phyloP scores from a whole-genome alignment of 2,888 invertebrate genomes.

The Athetis lepigone region DNA sequence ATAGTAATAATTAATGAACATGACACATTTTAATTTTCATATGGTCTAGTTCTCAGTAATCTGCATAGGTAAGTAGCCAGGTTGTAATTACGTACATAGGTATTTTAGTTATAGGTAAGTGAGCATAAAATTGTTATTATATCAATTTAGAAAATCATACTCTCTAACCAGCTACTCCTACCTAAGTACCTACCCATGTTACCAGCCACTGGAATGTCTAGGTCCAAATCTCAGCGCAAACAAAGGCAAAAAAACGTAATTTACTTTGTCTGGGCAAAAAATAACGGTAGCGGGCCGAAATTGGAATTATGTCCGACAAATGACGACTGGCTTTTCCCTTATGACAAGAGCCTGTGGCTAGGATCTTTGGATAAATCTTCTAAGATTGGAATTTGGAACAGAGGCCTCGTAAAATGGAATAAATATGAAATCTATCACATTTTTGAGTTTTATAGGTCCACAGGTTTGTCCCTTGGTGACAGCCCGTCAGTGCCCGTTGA shows the following conservation, averaged over 20 bases:
- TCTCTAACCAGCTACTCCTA: neutral
- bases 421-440: conserved; percentile 10
- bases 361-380: conserved; percentile 37
- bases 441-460: no score
- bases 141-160: neutral
- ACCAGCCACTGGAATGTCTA: no score
- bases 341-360: conserved; percentile 35
- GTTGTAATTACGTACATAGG: neutral
- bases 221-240: conserved; percentile 22
- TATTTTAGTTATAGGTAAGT: neutral
- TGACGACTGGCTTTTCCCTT: conserved; percentile 26
- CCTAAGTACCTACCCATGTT: no score
- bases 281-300: conserved; percentile 13
- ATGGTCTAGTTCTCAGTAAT: conserved; percentile 2
- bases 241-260: conserved; percentile 28
- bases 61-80: no score
- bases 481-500: neutral
- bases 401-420: conserved; percentile 10
- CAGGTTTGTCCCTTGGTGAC: no score
- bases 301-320: conserved; percentile 37
- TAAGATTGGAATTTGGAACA: conserved; percentile 29
- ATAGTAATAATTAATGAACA: neutral
- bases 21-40: neutral
- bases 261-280: conserved; percentile 29
- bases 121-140: neutral